Evolutionary conservation across 1,140 invertebrate genomes (phyloP).

Genomic region (Pissodes strobi): DNA sequence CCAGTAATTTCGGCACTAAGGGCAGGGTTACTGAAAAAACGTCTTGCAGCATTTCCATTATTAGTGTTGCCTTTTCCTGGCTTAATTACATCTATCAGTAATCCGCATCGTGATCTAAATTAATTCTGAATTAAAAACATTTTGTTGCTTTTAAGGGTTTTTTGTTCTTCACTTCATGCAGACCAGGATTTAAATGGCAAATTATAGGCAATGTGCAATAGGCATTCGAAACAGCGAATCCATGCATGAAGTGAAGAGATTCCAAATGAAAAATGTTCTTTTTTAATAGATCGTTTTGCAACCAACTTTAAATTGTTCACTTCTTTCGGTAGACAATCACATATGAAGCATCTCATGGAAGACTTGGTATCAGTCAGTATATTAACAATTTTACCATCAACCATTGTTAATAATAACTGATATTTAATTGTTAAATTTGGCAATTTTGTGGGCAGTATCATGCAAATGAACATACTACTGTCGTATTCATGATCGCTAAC

Average conservation of each 20-base stretch:
- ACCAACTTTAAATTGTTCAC: conserved; percentile 35
- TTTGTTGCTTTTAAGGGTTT: conserved; percentile 5
- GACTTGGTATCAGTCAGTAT: conserved; percentile 41
- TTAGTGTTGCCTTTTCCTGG: too few species aligned
- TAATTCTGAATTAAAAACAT: not conserved
- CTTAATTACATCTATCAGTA: too few species aligned
- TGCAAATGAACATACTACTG: too few species aligned
- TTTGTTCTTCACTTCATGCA: not conserved
- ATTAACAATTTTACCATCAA: conserved; percentile 51
- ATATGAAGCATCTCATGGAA: conserved; percentile 40
- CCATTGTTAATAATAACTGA: conserved; percentile 45
- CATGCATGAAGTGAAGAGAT: conserved; percentile 23
- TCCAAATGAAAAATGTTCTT: conserved; percentile 20
- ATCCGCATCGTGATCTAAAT: conserved; percentile 43
- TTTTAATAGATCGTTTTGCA: not conserved
- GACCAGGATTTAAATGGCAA: conserved; percentile 22
- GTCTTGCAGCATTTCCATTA: too few species aligned
- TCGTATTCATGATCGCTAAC: too few species aligned
- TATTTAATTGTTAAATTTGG: conserved; percentile 32
- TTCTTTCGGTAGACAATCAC: conserved; percentile 40
- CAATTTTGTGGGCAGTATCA: too few species aligned
- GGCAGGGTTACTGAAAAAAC: too few species aligned
- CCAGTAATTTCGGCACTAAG: conserved; percentile 17
- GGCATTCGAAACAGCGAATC: conserved; percentile 23
- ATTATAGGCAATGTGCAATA: conserved; percentile 32